Evolutionary conservation across 2,113 vertebrate species (phyloP).

Genomic region (Catagonus wagneri): DNA sequence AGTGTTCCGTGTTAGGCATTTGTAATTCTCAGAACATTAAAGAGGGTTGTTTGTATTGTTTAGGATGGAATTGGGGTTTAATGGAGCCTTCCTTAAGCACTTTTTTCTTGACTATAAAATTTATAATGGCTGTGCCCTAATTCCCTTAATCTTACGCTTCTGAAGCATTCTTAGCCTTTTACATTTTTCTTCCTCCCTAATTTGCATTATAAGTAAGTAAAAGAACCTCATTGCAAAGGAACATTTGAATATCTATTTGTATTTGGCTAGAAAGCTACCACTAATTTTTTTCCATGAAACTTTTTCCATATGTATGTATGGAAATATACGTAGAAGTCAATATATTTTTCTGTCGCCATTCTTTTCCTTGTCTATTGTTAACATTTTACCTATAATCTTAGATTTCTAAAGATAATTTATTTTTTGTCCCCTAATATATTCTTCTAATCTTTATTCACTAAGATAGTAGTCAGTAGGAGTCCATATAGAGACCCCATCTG

Average conservation of each 20-base stretch:
- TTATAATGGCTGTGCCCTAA: conserved; percentile 17
- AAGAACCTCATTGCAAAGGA: conserved; percentile 40
- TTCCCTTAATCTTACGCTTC: conserved; percentile 43
- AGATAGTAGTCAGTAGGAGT: background rate
- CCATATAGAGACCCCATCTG: background rate
- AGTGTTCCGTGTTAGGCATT: background rate
- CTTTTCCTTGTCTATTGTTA: background rate
- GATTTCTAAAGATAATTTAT: conserved; percentile 55
- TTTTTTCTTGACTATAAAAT: conserved; percentile 55
- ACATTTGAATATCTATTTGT: conserved; percentile 63
- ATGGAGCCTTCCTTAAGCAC: background rate
- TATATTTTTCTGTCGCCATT: conserved; percentile 51
- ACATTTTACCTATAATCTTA: conserved; percentile 47
- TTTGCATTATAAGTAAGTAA: conserved; percentile 58
- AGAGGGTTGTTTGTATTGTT: conserved; percentile 15
- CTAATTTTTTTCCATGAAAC: conserved; percentile 13
- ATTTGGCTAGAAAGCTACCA: conserved; percentile 62
- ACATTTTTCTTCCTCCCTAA: conserved; percentile 20
- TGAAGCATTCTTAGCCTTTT: conserved; percentile 10
- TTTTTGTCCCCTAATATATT: conserved; percentile 10
- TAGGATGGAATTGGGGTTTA: conserved; percentile 13
- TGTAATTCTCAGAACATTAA: conserved; percentile 37
- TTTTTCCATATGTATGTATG: background rate
- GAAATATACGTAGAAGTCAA: conserved; percentile 6
- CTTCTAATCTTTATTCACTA: conserved; percentile 50